Evolutionary conservation across 2,888 invertebrate genomes (phyloP).

Genomic region (Perdita meconis): DNA sequence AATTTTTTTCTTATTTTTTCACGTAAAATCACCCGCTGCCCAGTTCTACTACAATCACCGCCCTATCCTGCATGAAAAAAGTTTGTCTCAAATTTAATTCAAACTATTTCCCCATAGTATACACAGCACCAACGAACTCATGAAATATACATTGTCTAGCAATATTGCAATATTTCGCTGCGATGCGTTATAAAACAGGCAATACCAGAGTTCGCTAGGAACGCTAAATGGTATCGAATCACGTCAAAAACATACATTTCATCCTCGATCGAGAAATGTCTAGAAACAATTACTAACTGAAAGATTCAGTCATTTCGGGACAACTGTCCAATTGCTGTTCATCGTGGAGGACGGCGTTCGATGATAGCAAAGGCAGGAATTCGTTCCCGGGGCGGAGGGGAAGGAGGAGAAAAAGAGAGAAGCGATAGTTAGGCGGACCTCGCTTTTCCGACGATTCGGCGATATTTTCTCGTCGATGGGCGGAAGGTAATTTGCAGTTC

Average conservation of each 20-base stretch:
- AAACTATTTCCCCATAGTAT: background rate
- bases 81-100: background rate
- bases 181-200: background rate
- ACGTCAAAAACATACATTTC: background rate
- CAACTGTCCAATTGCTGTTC: background rate
- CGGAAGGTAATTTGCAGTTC: conserved; percentile 54
- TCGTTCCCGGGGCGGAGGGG: conserved; percentile 39
- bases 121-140: too few species aligned
- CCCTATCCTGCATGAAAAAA: too few species aligned
- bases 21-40: too few species aligned
- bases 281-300: background rate
- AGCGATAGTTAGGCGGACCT: conserved; percentile 36
- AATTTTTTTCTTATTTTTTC: too few species aligned
- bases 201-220: background rate
- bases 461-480: conserved; percentile 62
- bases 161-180: background rate
- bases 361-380: conserved; percentile 38
- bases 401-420: conserved; percentile 25
- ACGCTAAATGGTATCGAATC: background rate
- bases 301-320: background rate
- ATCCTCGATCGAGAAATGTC: background rate
- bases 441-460: conserved; percentile 68
- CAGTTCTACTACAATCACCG: too few species aligned
- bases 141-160: background rate
- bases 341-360: conserved; percentile 17